These are phyloP conservation scores for Rhinatrema bivittatum DNA, from an alignment of 2,797 vertebrate species.

Conservation along the genomic window DNA sequence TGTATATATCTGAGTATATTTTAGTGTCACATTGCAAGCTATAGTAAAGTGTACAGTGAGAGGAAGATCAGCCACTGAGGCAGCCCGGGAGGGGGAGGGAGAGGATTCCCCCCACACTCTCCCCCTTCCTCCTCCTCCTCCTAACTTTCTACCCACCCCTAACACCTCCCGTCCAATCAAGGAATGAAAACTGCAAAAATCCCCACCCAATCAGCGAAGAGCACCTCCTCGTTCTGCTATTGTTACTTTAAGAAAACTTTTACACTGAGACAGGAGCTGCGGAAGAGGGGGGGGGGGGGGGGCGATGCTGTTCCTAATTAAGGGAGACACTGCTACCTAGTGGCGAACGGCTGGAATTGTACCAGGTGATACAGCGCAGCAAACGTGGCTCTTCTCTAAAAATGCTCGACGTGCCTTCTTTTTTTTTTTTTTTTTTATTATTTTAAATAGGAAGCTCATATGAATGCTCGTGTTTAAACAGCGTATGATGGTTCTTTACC, in stretches of 20 bases:
- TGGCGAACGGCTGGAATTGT: slow-evolving; percentile 2
- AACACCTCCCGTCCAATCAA: slow-evolving; percentile 54
- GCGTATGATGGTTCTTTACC: background rate
- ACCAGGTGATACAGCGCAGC: background rate
- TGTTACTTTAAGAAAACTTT: slow-evolving; percentile 58
- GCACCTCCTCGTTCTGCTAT: slow-evolving; percentile 40
- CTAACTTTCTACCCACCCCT: slow-evolving; percentile 44
- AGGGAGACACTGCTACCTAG: slow-evolving; percentile 35
- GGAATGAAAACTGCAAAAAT: slow-evolving; percentile 47
- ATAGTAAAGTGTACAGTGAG: slow-evolving; percentile 31
- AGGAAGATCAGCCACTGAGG: slow-evolving; percentile 31
- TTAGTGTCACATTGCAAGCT: slow-evolving; percentile 50
- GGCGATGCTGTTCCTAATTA: slow-evolving; percentile 9
- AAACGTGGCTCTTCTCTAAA: background rate
- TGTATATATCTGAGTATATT: slow-evolving; percentile 21
- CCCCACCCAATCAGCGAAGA: slow-evolving; percentile 43
- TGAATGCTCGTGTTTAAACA: too few relatives aligned
- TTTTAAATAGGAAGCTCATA: too few relatives aligned
- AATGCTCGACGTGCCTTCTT: too few relatives aligned
- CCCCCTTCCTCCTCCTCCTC: slow-evolving; percentile 18
- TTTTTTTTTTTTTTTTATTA: too few relatives aligned
- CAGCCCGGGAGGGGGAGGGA: slow-evolving; percentile 30
- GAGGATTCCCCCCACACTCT: background rate
- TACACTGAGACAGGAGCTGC: slow-evolving; percentile 32
- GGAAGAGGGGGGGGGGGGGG: too few relatives aligned